phyloP scores from a whole-genome alignment of 1,140 invertebrate genomes.

The Latrodectus geometricus region DNA sequence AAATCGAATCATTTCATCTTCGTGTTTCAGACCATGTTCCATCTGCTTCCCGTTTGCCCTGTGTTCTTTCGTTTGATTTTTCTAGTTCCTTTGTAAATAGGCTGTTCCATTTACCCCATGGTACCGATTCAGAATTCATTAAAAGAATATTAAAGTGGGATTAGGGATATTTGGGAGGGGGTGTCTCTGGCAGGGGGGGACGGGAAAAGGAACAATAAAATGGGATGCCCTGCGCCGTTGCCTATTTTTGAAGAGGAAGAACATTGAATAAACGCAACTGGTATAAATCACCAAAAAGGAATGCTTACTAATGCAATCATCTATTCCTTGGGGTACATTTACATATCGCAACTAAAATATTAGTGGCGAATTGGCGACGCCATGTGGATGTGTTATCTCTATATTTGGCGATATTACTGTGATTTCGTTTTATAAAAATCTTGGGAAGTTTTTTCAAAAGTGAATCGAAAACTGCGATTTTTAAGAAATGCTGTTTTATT shows the following conservation, averaged over 20 bases:
- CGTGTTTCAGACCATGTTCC: conserved; percentile 21
- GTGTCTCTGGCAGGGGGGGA: not conserved
- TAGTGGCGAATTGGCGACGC: not conserved
- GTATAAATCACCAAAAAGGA: conserved; percentile 42
- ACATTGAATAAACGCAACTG: conserved; percentile 37
- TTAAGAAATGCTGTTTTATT: no score
- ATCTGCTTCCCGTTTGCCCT: conserved; percentile 1
- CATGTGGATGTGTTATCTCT: not conserved
- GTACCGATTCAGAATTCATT: conserved; percentile 57
- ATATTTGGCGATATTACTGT: not conserved
- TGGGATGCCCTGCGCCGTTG: not conserved
- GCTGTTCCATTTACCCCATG: conserved; percentile 29
- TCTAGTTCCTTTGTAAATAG: conserved; percentile 48
- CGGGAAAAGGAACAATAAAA: conserved; percentile 53
- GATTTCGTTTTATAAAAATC: not conserved
- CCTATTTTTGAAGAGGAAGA: conserved; percentile 16
- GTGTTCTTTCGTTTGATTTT: conserved; percentile 6
- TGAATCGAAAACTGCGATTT: no score
- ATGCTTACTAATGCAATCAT: conserved; percentile 56
- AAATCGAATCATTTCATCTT: conserved; percentile 52
- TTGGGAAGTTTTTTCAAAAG: not conserved
- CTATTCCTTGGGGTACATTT: conserved; percentile 36
- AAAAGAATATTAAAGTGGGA: conserved; percentile 59
- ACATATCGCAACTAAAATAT: conserved; percentile 3
- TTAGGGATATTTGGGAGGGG: conserved; percentile 13